These are phyloP conservation scores for Meloidogyne exigua DNA, from an alignment of 1,140 invertebrate genomes.

Conservation along the genomic window DNA sequence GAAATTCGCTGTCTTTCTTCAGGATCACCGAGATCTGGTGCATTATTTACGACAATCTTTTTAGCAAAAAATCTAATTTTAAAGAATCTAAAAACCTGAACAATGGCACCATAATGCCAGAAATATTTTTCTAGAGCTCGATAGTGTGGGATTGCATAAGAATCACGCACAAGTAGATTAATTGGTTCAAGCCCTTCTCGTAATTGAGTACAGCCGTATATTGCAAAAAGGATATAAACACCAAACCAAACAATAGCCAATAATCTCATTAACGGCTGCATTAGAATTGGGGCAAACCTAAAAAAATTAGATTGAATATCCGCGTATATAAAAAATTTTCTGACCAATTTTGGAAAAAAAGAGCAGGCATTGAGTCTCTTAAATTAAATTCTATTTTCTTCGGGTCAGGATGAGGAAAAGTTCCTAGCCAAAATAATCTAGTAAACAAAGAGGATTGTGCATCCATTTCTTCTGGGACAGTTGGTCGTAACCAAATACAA, in stretches of 20 bases:
- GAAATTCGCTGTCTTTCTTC: constrained; percentile 77
- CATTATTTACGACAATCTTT: constrained; percentile 80
- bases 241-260: constrained; percentile 55
- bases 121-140: constrained; percentile 60
- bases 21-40: constrained; percentile 81
- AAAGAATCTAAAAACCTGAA: constrained; percentile 46
- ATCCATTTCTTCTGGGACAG: constrained; percentile 38
- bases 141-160: constrained; percentile 63
- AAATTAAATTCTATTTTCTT: constrained; percentile 40
- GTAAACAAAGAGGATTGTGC: constrained; percentile 21
- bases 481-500: constrained; percentile 49
- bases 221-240: constrained; percentile 52
- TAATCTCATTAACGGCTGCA: constrained; percentile 54
- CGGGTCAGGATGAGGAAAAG: constrained; percentile 47
- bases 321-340: not conserved
- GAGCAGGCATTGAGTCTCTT: constrained; percentile 50
- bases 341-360: constrained; percentile 59
- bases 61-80: constrained; percentile 35
- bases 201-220: constrained; percentile 61
- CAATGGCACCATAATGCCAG: constrained; percentile 62
- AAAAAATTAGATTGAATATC: constrained; percentile 18
- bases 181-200: constrained; percentile 61
- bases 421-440: constrained; percentile 53
- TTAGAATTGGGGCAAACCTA: constrained; percentile 60
- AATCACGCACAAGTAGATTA: constrained; percentile 60